These are phyloP conservation scores for Polyergus mexicanus DNA, from an alignment of 1,140 invertebrate species.

Conservation along the genomic window DNA sequence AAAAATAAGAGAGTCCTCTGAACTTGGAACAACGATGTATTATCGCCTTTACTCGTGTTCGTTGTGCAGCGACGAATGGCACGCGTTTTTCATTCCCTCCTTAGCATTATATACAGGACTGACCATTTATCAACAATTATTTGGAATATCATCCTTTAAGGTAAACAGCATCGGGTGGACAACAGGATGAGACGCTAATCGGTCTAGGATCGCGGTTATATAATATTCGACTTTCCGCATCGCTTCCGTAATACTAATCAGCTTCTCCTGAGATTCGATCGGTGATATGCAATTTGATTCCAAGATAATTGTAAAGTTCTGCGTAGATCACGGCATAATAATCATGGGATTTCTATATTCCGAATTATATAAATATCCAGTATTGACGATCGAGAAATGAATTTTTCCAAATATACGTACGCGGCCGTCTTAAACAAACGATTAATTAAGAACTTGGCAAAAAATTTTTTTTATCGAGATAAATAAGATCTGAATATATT, in stretches of 20 bases:
- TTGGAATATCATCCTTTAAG: constrained; percentile 34
- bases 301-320: constrained; percentile 18
- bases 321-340: neutral
- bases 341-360: neutral
- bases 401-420: neutral
- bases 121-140: constrained; percentile 58
- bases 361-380: neutral
- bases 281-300: constrained; percentile 57
- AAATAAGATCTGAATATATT: neutral
- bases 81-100: constrained; percentile 13
- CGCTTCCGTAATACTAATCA: constrained; percentile 18
- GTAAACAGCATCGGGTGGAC: constrained; percentile 35
- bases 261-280: constrained; percentile 37
- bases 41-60: constrained; percentile 19
- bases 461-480: neutral
- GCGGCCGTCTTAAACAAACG: constrained; percentile 8
- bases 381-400: neutral
- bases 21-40: constrained; percentile 63
- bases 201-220: constrained; percentile 10
- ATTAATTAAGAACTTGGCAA: neutral
- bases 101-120: constrained; percentile 52
- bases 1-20: constrained; percentile 54
- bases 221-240: constrained; percentile 1
- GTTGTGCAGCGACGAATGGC: constrained; percentile 56
- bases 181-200: constrained; percentile 31